Base-by-base conservation (phyloP, 2,797 vertebrate genomes). In the Lepilemur ruficaudatus region DNA sequence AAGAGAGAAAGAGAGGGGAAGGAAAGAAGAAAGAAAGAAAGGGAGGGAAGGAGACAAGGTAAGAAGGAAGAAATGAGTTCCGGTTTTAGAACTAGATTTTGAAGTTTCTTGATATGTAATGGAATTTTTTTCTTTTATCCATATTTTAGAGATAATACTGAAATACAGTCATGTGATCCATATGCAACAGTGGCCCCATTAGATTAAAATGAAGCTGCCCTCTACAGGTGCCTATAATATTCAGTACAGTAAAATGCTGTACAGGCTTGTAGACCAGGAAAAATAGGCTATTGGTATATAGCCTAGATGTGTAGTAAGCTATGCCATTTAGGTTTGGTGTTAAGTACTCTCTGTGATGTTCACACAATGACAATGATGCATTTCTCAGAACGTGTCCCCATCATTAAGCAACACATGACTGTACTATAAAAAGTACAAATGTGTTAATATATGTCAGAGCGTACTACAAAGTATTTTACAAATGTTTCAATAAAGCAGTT, bases 71-170 rank as follows among this genome's bases (percentile, higher is more conserved):
- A 10, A 61, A 2, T 20, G 17, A 67, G 17, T 69, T 93, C 23
- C 79, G 1, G 3, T 48, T 91, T 89, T 69, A 76, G 9, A 95
- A 48, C 48, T 69, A 73, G 4, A 89, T 79, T 89, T 92, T 43
- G 12, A 67, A 69, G 13, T 93, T 65, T 55, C 38, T 96, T 81
- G 38, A 35, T 46, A 69, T 23, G 35, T 32, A 84, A 78, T 57
- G 28, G 1, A 55, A 86, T 43, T 75, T 46, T 83, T 86, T 84
- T 59, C 50, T 67, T 87, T 73, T 85, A 25, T 23, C 23, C n/a
- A n/a, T 93, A 86, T 86, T 83, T 95, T 93, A 87, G 20, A 87
- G 22, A 72, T 79, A 86, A 94, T 63, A 78, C 13, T 41, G 25
- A 57, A 11, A 80, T 65, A 38, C 32, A 78, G 48, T 25, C 32